These are phyloP conservation scores for Lytechinus variegatus DNA, from an alignment of 35 echinoderm and acorn worm species.

Conservation along the genomic window DNA sequence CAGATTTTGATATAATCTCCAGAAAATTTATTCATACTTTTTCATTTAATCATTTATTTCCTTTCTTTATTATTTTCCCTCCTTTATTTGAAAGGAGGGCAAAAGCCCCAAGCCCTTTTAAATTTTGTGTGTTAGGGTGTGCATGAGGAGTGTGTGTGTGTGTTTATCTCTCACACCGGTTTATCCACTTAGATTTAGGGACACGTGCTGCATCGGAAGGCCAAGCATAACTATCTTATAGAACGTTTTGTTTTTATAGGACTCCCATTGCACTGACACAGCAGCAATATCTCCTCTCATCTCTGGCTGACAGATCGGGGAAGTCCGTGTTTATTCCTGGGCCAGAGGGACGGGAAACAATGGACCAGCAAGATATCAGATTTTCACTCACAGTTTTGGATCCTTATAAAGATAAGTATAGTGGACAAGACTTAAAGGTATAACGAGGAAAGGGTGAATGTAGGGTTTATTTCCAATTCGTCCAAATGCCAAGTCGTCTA, in stretches of 20 bases:
- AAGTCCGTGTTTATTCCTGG: neutral
- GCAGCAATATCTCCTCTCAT: neutral
- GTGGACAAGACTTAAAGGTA: neutral
- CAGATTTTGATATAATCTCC: no score
- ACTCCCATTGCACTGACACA: neutral
- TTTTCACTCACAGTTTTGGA: neutral
- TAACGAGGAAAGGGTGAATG: neutral
- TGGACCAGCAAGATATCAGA: neutral
- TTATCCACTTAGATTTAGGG: neutral
- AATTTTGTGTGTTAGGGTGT: no score
- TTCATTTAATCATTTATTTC: no score
- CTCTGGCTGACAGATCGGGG: neutral
- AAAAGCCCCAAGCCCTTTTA: no score
- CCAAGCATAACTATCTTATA: neutral
- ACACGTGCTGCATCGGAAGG: neutral
- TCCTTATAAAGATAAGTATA: neutral
- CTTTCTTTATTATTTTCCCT: no score
- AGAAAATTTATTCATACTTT: no score
- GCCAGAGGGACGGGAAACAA: neutral
- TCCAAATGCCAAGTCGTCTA: no score
- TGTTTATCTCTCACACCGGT: neutral
- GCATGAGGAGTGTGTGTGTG: no score
- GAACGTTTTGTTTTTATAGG: neutral
- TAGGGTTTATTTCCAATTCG: no score
- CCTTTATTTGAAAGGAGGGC: no score